A percentile compares a stretch with the other conserved stretches of the same genome.
Evolutionary conservation across 2,888 invertebrate genomes (phyloP).

Genomic region (Sclerodermus sp.): DNA sequence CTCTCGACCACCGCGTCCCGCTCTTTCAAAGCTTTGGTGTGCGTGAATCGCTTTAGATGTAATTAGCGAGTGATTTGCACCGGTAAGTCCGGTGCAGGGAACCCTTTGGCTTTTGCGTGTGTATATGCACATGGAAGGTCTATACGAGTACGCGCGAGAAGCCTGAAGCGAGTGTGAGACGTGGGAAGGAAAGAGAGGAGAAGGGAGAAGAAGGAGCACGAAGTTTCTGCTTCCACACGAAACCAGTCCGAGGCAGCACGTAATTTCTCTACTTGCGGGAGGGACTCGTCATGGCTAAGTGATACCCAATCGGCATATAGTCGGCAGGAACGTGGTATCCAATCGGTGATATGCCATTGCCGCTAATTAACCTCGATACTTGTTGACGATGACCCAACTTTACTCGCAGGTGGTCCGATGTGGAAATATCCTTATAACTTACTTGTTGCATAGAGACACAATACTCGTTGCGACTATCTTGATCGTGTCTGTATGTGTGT

Average conservation of each 20-base stretch:
- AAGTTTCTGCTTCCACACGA: not conserved
- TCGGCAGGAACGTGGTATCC: constrained; percentile 26
- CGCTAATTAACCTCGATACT: constrained; percentile 46
- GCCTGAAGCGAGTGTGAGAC: not conserved
- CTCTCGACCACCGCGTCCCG: no score
- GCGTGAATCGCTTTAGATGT: constrained; percentile 32
- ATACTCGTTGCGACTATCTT: no score
- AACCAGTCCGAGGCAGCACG: not conserved
- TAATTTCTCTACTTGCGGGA: constrained; percentile 28
- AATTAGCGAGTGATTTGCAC: constrained; percentile 45
- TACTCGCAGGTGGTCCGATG: constrained; percentile 34
- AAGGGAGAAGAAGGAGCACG: not conserved
- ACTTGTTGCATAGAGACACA: no score
- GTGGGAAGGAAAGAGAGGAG: not conserved
- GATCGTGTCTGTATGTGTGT: no score
- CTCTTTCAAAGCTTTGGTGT: constrained; percentile 2
- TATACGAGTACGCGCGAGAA: no score
- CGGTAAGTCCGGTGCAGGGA: not conserved
- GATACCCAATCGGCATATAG: constrained; percentile 42
- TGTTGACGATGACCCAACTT: constrained; percentile 29
- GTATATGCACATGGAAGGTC: no score
- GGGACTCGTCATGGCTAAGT: constrained; percentile 44
- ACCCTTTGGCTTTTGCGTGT: no score
- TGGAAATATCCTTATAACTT: constrained; percentile 1
- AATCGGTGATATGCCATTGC: constrained; percentile 33